Base-by-base conservation (phyloP, 64 coral and sea anemone species). In the Hydrozoanthus tunicans region DNA sequence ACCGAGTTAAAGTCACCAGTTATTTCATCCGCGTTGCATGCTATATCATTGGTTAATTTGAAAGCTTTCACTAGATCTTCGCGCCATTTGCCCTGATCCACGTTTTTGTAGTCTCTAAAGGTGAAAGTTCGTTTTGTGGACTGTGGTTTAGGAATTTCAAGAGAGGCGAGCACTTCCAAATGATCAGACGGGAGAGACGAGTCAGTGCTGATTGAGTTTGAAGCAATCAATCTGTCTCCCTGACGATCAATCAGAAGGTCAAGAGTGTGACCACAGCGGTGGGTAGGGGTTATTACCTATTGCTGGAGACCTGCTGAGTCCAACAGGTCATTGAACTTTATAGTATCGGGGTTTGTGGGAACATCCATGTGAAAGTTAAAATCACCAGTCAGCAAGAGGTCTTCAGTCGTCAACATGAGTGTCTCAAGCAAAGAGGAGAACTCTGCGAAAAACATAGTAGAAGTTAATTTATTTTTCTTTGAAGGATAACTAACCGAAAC, bases 211-310 rank as follows among this genome's bases (percentile, higher is more conserved):
- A 74, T 74, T 15, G 71, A 74, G 27, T 24, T 4, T 74, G 71
- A 74, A 25, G 71, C 20, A 24, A 74, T 74, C 71, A 74, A 74
- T 25, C 71, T 74, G 71, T 74, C 71, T 4, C 71, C 71, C 71
- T 74, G 71, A 74, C 71, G 71, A 74, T 74, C 71, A 74, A 74
- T 74, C 27, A 74, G 27, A 74, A 74, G 71, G 71, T 74, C 71
- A 74, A 74, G 71, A 24, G 72, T 78, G 24, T 20, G 20, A 20
- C 20, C 20, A 20, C 20, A 20, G 20, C 20, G 20, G 20, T 20
- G 20, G 20, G 20, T 20, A 43, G 32, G 32, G 32, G 32, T 43
- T 43, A 43, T 43, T 43, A 43, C 32, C 32, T 2, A 43, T 43
- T 2, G 32, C 32, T 43, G 32, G 32, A 43, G 32, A 43, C 32